These are phyloP conservation scores for Lepidocolaptes lacrymiger DNA, from an alignment of 2,797 vertebrate genomes.

Conservation along the genomic window DNA sequence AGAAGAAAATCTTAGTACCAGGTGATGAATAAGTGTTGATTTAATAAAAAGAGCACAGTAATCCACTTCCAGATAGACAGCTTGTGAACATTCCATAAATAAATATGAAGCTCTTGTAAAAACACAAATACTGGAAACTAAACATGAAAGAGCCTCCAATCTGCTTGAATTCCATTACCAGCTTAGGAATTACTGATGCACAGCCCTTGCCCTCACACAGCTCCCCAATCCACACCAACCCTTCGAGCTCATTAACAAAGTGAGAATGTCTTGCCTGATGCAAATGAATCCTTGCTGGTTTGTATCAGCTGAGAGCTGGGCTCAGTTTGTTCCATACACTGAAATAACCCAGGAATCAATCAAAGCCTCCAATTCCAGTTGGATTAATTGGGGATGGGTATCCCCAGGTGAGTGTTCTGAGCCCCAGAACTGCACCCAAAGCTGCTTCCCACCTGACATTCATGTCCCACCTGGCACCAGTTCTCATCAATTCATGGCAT, in stretches of 20 bases:
- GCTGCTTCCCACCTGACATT: neutral
- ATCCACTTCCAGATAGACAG: constrained; percentile 38
- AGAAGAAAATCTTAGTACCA: constrained; percentile 4
- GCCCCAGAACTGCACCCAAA: neutral
- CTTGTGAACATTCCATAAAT: constrained; percentile 33
- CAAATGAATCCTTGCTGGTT: neutral
- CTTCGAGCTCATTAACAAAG: neutral
- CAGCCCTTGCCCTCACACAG: neutral
- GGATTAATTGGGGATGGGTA: neutral
- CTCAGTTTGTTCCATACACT: neutral
- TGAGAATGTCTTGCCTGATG: neutral
- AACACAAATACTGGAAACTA: constrained; percentile 37
- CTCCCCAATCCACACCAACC: neutral
- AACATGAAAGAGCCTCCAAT: constrained; percentile 45
- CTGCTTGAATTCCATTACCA: constrained; percentile 17
- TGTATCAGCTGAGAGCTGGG: neutral
- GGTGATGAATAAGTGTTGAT: constrained; percentile 14
- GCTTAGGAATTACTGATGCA: neutral
- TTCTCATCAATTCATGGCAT: neutral
- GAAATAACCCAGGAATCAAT: neutral
- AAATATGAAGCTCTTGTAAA: constrained; percentile 40
- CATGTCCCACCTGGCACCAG: neutral
- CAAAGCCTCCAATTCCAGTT: neutral
- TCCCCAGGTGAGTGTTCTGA: neutral
- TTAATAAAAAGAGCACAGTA: neutral